Base-by-base conservation (phyloP, 2,888 invertebrate genomes). In the Drosophila prostipennis region DNA sequence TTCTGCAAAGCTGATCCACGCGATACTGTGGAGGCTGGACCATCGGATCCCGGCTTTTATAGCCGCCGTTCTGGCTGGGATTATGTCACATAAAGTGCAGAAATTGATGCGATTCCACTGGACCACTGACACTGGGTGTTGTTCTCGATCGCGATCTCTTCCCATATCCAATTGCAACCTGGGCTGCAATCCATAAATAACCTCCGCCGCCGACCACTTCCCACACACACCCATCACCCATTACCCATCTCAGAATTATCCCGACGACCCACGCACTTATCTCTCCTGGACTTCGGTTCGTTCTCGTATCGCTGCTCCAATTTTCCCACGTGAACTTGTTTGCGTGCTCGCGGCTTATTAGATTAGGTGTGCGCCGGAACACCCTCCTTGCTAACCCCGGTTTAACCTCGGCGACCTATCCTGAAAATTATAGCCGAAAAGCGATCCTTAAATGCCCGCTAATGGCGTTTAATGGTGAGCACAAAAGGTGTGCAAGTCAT, bases 321-420 rank as follows among this genome's bases (percentile, higher is more conserved):
- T 87, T 90, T 91, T 91, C 91, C 90, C 91, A 91, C 87, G 91
- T 88, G 82, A 89, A 83, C 82, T 87, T 86, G 80, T 83, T 90
- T 77, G 91, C 90, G 91, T 90, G 90, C 78, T 84, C 58, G 80
- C 77, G 77, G 74, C 80, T 88, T 88, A 90, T 90, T 90, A 90
- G 85, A 80, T 88, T 80, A 89, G 77, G 76, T 70, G 72, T 61
- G 72, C 76, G 71, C 59, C 79, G 77, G 80, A 76, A 78, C 74
- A 77, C 83, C 78, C 81, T 84, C 39, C 67, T 29, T 29, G 7
- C 1, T 48, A 32, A 19, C 34, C 52, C 55, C 26, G 42, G 36
- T 4, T 32, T 61, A 72, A 72, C 64, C 67, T 56, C 59, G 54
- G 11, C 58, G 73, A 80, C 80, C 78, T 68, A 32, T 63, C 61